Evolutionary conservation across 1,140 invertebrate genomes (phyloP), one percentile per base, ranked within the genome.

Genomic region (Trichonephila clavipes): DNA sequence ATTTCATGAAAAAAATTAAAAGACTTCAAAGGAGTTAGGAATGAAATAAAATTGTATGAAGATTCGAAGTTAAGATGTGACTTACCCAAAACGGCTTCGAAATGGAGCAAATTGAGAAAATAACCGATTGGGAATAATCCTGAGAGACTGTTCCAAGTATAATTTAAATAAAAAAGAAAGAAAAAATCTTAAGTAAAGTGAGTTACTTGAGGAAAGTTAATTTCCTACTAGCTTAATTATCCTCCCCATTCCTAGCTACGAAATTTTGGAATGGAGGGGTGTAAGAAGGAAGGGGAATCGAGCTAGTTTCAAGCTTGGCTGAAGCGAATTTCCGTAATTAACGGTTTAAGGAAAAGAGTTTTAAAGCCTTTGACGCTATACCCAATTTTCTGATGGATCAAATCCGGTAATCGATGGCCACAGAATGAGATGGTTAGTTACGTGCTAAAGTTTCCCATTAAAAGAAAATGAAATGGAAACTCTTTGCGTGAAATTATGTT

Each of bases 181-280:
- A 87, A 59, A 51, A 44, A 83, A 72, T 40, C 64, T 28, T 28
- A 92, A 72, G 83, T 72, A 64, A 92, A 86, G 91, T 86, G 40
- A 87, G 83, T 59, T 92, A 87, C 61, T 87, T 16, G 51, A 72
- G 64, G 85, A 87, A 92, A 92, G 82, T 92, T 92, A 86, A 92
- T 92, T 92, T 92, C 91, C 91, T 72, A 69, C 61, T 40, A 72
- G 82, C 85, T 92, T 92, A 92, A 92, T 92, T 92, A 92, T 92
- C 83, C 69, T 51, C 61, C 21, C n/a, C n/a, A n/a, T 90, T 72
- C 28, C 21, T 19, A 12, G 81, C 89, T 51, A 58, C 21, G 82
- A 92, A 92, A 85, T 85, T 92, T 92, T 87, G 28, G 59, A 28
- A 77, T 18, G 44, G 44, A 58, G 87, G 24, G n/a, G 62, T 18